Conservation (phyloP, 2,888 invertebrate genomes). For the Apodemia mormo region DNA sequence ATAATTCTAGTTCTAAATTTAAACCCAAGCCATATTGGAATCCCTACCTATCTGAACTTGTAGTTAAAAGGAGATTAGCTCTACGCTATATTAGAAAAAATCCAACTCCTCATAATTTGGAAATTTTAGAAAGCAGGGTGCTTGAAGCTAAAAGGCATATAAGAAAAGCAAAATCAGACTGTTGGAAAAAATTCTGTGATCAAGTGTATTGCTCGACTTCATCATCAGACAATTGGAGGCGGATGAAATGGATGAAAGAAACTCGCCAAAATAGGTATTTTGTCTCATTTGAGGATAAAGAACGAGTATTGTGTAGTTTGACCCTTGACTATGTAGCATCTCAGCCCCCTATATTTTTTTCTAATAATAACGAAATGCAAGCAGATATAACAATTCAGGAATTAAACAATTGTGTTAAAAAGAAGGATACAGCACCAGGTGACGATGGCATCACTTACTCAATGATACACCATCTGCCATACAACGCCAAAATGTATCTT, state of each 20-base stretch:
- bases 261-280: neutral
- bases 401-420: conserved; percentile 11
- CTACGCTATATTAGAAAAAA: neutral
- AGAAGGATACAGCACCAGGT: conserved; percentile 19
- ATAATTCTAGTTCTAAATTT: neutral
- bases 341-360: neutral
- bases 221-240: neutral
- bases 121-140: conserved; percentile 24
- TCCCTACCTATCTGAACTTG: neutral
- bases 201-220: neutral
- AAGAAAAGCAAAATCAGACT: conserved; percentile 5
- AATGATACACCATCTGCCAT: neutral
- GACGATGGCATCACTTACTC: conserved; percentile 14
- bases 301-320: neutral
- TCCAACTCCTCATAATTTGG: conserved; percentile 28
- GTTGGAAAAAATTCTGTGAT: conserved; percentile 25
- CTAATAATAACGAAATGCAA: neutral
- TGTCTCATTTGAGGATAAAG: neutral
- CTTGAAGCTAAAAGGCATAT: conserved; percentile 17
- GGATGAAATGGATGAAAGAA: neutral
- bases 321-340: neutral
- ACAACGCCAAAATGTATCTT: neutral
- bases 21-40: neutral
- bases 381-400: neutral
- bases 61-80: conserved; percentile 2